Percentiles rank a stretch among this genome's conserved stretches.
phyloP scores from a whole-genome alignment of 1,140 invertebrate genomes.

The Rhopalosiphum padi region DNA sequence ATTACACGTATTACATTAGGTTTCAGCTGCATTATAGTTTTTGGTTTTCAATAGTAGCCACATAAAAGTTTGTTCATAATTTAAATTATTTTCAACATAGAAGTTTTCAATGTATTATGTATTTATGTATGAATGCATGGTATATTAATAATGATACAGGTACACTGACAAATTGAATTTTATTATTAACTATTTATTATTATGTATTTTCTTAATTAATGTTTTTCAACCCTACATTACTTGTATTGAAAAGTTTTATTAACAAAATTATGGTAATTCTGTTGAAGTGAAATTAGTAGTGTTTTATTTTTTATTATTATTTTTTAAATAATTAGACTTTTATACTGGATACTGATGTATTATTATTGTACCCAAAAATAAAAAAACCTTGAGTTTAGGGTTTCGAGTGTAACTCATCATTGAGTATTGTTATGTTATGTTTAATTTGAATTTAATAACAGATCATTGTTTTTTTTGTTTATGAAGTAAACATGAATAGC shows the following conservation, averaged over 20 bases:
- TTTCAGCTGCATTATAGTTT: not conserved
- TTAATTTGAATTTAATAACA: not conserved
- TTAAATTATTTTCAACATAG: not conserved
- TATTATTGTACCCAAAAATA: not conserved
- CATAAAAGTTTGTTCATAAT: not conserved
- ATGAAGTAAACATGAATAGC: not conserved
- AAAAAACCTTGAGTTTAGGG: not conserved
- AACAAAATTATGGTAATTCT: not conserved
- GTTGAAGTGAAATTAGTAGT: not conserved
- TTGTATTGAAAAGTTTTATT: not conserved
- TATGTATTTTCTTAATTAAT: not conserved
- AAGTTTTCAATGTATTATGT: not conserved
- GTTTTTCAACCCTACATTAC: not conserved
- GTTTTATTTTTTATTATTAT: not conserved
- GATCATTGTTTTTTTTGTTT: not conserved
- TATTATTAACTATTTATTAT: slow-evolving; percentile 6
- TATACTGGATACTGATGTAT: not conserved
- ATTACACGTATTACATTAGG: not conserved
- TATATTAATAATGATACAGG: not conserved
- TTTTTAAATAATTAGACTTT: not conserved
- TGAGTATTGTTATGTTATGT: too few species aligned
- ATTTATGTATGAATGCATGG: not conserved
- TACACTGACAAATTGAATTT: not conserved
- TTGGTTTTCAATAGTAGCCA: not conserved
- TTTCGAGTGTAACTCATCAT: not conserved